Evolutionary conservation across 2,888 invertebrate genomes (phyloP), one percentile per base, ranked within the genome.

Genomic region (Ptilodon capucinus): DNA sequence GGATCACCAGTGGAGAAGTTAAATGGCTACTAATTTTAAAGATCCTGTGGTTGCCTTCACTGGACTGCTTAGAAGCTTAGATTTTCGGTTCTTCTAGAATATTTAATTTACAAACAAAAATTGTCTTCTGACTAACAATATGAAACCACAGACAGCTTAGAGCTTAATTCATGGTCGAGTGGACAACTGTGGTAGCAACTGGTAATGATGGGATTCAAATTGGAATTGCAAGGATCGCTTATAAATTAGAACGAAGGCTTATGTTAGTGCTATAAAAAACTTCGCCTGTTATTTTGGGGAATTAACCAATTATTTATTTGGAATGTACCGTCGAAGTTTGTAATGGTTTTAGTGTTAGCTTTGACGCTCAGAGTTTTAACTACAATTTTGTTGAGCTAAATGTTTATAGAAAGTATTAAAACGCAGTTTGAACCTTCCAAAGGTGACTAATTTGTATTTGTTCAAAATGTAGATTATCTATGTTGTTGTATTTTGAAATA

Each of bases 361-460:
- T 55, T 51, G 28, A 54, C 39, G 39, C 19, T 41, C 46, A 50
- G 46, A 42, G 57, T 52, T 60, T 51, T 42, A 46, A 38, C 46
- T 48, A 40, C 18, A 54, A 42, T 32, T 40, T 34, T 46, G 39
- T 51, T 47, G 48, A 51, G 48, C 51, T 57, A 49, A 57, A 51
- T 51, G 60, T 51, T 51, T 51, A 55, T 51, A n/a, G n/a, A n/a
- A n/a, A n/a, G n/a, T n/a, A n/a, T 49, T 51, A 39, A 54, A 64
- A 60, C n/a, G 36, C n/a, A n/a, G 7, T 16, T 8, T 7, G n/a
- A 3, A 19, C 38, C 21, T 19, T 38, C 21, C 13, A 38, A 36
- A 32, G 13, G 32, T 14, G 32, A 5, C 6, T n/a, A 13, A 4
- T 8, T 8, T 4, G 30, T 30, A n/a, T n/a, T n/a, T n/a, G 13